These are phyloP conservation scores for Brachionichthys hirsutus DNA, from an alignment of 2,113 vertebrate species.

Conservation along the genomic window DNA sequence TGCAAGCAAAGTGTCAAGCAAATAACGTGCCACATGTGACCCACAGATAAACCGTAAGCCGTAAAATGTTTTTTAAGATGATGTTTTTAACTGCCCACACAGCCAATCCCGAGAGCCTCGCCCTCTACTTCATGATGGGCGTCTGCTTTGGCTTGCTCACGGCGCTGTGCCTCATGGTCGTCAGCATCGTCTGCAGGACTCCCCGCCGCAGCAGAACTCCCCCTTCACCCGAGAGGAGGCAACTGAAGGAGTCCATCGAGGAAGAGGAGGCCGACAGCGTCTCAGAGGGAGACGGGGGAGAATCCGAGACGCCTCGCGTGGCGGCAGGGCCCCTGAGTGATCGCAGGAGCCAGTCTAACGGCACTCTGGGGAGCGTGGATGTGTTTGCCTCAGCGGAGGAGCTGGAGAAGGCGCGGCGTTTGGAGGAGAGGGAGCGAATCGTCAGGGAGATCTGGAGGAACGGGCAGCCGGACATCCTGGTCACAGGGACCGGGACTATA, in stretches of 20 bases:
- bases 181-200: slow-evolving; percentile 84
- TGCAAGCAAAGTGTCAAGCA: too few species aligned
- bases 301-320: slow-evolving; percentile 61
- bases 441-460: slow-evolving; percentile 97
- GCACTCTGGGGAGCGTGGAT: slow-evolving; percentile 80
- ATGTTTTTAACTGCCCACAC: not conserved
- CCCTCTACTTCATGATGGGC: slow-evolving; percentile 93
- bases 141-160: slow-evolving; percentile 91
- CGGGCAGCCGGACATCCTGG: slow-evolving; percentile 92
- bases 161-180: slow-evolving; percentile 89
- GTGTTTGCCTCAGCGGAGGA: slow-evolving; percentile 93
- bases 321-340: slow-evolving; percentile 52
- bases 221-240: slow-evolving; percentile 56
- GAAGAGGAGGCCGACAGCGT: slow-evolving; percentile 70
- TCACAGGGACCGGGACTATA: slow-evolving; percentile 82
- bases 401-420: slow-evolving; percentile 88
- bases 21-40: too few species aligned
- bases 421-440: slow-evolving; percentile 94
- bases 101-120: slow-evolving; percentile 93
- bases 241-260: slow-evolving; percentile 74
- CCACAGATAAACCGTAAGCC: too few species aligned
- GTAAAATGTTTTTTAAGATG: too few species aligned
- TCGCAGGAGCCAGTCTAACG: slow-evolving; percentile 73
- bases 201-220: slow-evolving; percentile 38
- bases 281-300: slow-evolving; percentile 47